Evolutionary conservation across 2,797 vertebrate species (phyloP), one percentile per base, ranked within the genome.

Genomic region (Anguilla pacifica): DNA sequence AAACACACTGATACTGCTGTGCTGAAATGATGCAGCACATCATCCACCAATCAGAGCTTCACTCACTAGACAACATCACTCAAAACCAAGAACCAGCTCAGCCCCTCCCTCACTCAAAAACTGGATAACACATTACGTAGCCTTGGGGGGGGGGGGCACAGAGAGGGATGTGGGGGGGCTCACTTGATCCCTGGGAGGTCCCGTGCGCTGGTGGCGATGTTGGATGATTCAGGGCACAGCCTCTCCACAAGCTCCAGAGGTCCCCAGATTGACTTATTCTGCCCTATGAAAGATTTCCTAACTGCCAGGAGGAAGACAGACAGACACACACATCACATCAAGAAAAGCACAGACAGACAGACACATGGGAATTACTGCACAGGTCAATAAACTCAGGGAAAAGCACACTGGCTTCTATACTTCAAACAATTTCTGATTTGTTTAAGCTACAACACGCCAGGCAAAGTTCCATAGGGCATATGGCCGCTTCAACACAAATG

Each of bases 121-220:
- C 51, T 53, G 51, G 51, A 7, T 11, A 53, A 39, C 39, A 39
- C 39, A 53, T 53, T 61, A 25, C 17, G 15, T 17, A 17, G 22
- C 59, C 17, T 19, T 61, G 4, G 59, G 22, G 59, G 59, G 59
- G 59, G 17, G 59, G 22, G 28, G n/a, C 28, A 39, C 35, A 39
- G 4, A 7, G 3, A 46, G 35, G 43, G 83, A 6, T 7, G 51
- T 35, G 31, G 39, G 31, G 70, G 39, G 83, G 85, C 97, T 94
- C 96, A 99, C 98, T 97, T 99, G 88, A 99, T 91, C 90, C 98
- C 97, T 22, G 99, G 98, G 91, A 99, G 96, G 93, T 99, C 98
- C 95, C 97, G 96, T 91, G 98, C 98, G 95, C 98, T 99, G 89
- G 96, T 98, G 91, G 97, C 96, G 91, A 99, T 97, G 94, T 99